These are phyloP conservation scores for Saccostrea glomerata DNA, from an alignment of 1,140 invertebrate genomes.

Conservation along the genomic window DNA sequence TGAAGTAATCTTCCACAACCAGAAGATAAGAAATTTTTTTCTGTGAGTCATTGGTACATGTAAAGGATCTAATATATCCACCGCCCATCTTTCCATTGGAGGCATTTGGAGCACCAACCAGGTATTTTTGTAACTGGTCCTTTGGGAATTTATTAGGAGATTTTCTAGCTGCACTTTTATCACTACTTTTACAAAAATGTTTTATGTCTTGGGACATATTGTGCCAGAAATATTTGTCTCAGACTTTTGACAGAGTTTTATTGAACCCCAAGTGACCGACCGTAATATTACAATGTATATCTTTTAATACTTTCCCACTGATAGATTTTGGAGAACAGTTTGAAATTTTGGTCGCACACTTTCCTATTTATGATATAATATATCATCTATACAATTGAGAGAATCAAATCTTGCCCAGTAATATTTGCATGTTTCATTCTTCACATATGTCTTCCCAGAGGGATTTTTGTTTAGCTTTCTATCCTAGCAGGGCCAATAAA, in stretches of 20 bases:
- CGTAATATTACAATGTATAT: too few relatives aligned
- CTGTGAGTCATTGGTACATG: not conserved
- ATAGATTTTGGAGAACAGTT: too few relatives aligned
- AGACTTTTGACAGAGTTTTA: too few relatives aligned
- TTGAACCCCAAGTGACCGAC: too few relatives aligned
- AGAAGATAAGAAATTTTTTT: too few relatives aligned
- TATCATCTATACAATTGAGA: too few relatives aligned
- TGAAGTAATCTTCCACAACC: slow-evolving; percentile 20
- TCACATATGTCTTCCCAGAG: not conserved
- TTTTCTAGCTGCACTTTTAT: slow-evolving; percentile 18
- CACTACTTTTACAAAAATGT: not conserved
- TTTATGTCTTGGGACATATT: too few relatives aligned
- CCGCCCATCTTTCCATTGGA: slow-evolving; percentile 26
- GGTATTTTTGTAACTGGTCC: slow-evolving; percentile 14
- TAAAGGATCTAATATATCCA: slow-evolving; percentile 11
- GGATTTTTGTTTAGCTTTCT: not conserved
- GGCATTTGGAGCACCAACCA: slow-evolving; percentile 21
- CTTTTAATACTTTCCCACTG: too few relatives aligned
- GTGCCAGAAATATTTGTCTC: too few relatives aligned
- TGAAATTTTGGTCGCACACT: too few relatives aligned
- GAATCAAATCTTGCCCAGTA: too few relatives aligned
- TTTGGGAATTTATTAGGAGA: slow-evolving; percentile 6
- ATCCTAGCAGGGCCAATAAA: not conserved
- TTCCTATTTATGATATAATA: slow-evolving; percentile 35
- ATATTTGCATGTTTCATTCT: not conserved